Base-by-base conservation (phyloP, 1,140 invertebrate genomes). In the Stegodyphus dumicola region DNA sequence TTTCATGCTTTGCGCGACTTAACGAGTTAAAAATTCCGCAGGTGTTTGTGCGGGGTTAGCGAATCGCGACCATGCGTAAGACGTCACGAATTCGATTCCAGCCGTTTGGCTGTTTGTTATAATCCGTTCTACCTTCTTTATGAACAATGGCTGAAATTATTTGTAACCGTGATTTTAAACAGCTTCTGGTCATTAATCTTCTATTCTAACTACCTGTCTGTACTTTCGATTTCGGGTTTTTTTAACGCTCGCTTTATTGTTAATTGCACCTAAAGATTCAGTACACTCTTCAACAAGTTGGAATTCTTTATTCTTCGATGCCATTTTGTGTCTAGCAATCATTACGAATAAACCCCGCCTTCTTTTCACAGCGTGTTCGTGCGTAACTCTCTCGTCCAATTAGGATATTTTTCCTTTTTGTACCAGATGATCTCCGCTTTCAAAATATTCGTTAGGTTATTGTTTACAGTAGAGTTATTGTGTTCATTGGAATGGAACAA, bases 231-330 rank as follows among this genome's bases (percentile, higher is more conserved):
- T 60, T 60, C 15, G 15, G 9, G 2, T 60, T 60, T 11, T 11
- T 60, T 60, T 60, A 9, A 9, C 9, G 56, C 5, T 15, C 53
- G 65, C 60, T 49, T 69, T 69, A 53, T 69, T 78, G 78, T 56
- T 81, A 81, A 81, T 81, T 81, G 70, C 56, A 65, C 54, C 73
- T 81, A 60, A 81, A 81, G 67, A 73, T 81, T 81, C 73, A 81
- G 78, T 73, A 73, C 56, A 69, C 53, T 52, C 69, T 73, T 81
- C 78, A 71, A 81, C 78, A 73, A 67, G 18, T 73, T 81, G n/a
- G 10, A 15, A 81, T 73, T 70, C 53, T 73, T 81, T 73, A 15
- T 51, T 18, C 9, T 74, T 67, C n/a, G n/a, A 49, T 71, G 4
- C 69, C 51, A 13, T 71, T 71, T 71, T 71, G 10, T 7, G 13